phyloP scores from a whole-genome alignment of 2,888 invertebrate genomes.

The Limenitis camilla region DNA sequence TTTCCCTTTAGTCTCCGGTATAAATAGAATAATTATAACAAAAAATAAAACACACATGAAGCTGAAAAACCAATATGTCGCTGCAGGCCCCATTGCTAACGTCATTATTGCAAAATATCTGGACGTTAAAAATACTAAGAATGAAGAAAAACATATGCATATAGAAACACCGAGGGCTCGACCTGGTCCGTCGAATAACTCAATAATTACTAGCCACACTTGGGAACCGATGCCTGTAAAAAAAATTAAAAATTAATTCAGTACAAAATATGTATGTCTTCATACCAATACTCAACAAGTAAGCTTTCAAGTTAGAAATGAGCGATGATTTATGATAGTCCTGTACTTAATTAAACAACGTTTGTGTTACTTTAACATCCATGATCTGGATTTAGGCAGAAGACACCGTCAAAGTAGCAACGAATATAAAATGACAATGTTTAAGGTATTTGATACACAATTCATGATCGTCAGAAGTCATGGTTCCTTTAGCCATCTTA shows the following conservation, averaged over 20 bases:
- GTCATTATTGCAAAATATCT: constrained; percentile 40
- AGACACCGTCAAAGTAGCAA: too few relatives aligned
- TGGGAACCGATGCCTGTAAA: constrained; percentile 46
- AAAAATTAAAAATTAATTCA: neutral
- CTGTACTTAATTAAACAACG: too few relatives aligned
- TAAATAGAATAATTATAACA: constrained; percentile 32
- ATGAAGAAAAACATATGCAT: constrained; percentile 21
- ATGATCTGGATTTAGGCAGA: too few relatives aligned
- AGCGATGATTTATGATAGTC: too few relatives aligned
- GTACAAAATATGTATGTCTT: neutral
- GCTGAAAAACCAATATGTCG: constrained; percentile 41
- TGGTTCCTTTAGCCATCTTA: too few relatives aligned
- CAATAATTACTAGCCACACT: constrained; percentile 40
- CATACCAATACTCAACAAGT: too few relatives aligned
- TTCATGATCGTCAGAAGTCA: too few relatives aligned
- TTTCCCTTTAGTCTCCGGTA: constrained; percentile 57
- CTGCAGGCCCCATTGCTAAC: constrained; percentile 34
- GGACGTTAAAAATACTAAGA: constrained; percentile 34
- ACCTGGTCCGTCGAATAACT: constrained; percentile 43
- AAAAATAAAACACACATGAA: constrained; percentile 30
- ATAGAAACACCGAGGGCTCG: constrained; percentile 38
- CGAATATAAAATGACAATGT: too few relatives aligned
- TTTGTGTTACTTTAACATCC: too few relatives aligned
- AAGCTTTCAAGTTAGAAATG: too few relatives aligned
- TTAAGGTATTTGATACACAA: too few relatives aligned